Evolutionary conservation across 2,797 vertebrate genomes (phyloP).

Genomic region (Phalloptychus januarius): DNA sequence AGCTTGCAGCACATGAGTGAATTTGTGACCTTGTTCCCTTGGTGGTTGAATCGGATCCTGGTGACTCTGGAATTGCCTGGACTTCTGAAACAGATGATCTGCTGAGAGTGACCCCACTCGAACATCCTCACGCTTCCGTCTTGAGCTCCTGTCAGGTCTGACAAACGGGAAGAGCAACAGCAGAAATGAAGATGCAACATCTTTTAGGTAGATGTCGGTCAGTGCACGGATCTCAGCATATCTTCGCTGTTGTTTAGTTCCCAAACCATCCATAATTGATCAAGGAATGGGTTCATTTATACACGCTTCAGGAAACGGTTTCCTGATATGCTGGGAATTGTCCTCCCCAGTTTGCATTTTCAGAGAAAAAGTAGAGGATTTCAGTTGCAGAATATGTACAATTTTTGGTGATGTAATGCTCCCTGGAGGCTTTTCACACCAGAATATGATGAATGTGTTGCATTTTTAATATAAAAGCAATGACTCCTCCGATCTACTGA

Average conservation of each 20-base stretch:
- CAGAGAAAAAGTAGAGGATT: constrained; percentile 37
- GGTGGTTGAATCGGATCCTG: constrained; percentile 95
- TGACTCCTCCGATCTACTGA: constrained; percentile 23
- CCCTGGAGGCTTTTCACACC: constrained; percentile 18
- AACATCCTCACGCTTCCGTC: constrained; percentile 99
- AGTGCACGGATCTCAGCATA: constrained; percentile 26
- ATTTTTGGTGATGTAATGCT: constrained; percentile 36
- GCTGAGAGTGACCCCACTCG: constrained; percentile 98
- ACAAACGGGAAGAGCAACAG: background rate
- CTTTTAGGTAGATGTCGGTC: constrained; percentile 3
- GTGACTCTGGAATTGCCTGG: constrained; percentile 95
- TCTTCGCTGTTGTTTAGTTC: constrained; percentile 29
- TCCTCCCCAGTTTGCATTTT: constrained; percentile 21
- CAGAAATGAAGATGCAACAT: background rate
- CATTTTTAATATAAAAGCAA: constrained; percentile 24
- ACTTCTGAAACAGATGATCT: constrained; percentile 95
- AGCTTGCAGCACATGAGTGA: background rate
- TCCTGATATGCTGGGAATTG: constrained; percentile 28
- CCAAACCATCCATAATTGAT: constrained; percentile 36
- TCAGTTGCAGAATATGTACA: constrained; percentile 20
- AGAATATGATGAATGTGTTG: constrained; percentile 19
- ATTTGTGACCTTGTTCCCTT: constrained; percentile 93
- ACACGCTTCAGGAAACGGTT: background rate
- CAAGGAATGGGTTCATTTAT: constrained; percentile 26
- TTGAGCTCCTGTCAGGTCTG: constrained; percentile 97